These are phyloP conservation scores for Prenolepis imparis DNA, from an alignment of 2,888 invertebrate genomes.

Conservation along the genomic window DNA sequence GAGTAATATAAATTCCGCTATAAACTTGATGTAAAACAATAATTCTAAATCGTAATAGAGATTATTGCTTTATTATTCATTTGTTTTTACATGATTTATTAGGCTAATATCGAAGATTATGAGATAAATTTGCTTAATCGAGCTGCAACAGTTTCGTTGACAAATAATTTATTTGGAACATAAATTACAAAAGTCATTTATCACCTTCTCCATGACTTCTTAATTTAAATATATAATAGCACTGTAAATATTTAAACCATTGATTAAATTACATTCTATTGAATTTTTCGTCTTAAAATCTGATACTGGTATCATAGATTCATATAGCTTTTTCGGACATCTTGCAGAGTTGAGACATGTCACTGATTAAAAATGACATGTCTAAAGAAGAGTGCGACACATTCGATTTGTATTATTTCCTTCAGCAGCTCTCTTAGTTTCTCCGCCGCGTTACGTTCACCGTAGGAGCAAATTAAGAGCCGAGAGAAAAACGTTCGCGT, in stretches of 20 bases:
- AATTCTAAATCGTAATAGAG: slow-evolving; percentile 8
- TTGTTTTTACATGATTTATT: background rate
- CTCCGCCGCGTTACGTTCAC: slow-evolving; percentile 64
- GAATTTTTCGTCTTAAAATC: background rate
- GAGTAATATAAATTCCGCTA: background rate
- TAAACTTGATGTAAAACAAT: slow-evolving; percentile 5
- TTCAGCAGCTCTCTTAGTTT: slow-evolving; percentile 58
- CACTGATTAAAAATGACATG: background rate
- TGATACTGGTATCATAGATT: background rate
- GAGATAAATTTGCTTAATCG: background rate
- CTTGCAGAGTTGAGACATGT: background rate
- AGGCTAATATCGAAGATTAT: background rate
- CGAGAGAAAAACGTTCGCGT: slow-evolving; percentile 64
- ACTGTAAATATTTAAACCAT: background rate
- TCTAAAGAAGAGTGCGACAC: background rate
- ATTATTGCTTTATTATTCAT: background rate
- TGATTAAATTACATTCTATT: background rate
- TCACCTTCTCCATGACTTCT: background rate
- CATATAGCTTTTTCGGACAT: slow-evolving; percentile 20
- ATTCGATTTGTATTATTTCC: slow-evolving; percentile 47
- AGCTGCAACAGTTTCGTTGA: background rate
- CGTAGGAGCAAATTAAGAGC: slow-evolving; percentile 63
- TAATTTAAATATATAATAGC: background rate
- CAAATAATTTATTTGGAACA: background rate
- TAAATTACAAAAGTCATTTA: background rate